These are phyloP conservation scores for Arctopsyche grandis DNA, from an alignment of 1,140 invertebrate genomes.

Conservation along the genomic window DNA sequence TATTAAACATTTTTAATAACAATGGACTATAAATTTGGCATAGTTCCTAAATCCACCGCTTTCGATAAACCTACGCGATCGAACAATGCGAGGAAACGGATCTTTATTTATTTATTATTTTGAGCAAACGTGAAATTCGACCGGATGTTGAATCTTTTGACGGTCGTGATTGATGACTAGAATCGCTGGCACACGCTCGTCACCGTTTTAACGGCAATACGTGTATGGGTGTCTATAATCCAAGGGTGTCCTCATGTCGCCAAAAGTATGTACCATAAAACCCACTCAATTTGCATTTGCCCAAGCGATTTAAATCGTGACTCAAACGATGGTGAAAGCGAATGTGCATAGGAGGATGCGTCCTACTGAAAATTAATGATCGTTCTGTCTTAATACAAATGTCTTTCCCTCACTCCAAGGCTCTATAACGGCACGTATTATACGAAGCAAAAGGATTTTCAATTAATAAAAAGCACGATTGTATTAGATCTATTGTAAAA, in stretches of 20 bases:
- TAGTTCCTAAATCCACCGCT: background rate
- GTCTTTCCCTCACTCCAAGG: too few species aligned
- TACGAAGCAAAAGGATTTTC: too few species aligned
- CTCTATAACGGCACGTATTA: too few species aligned
- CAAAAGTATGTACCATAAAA: background rate
- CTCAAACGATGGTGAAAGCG: background rate
- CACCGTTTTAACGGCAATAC: background rate
- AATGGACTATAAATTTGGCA: background rate
- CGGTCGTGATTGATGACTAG: background rate
- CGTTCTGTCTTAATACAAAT: too few species aligned
- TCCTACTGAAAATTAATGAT: too few species aligned
- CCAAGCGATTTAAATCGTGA: background rate
- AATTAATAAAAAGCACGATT: too few species aligned
- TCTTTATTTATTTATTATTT: background rate
- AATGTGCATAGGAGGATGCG: background rate
- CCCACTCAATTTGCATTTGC: background rate
- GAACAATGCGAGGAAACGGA: conserved; percentile 11
- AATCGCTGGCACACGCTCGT: background rate
- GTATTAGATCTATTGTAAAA: too few species aligned
- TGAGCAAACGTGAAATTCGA: background rate
- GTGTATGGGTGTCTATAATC: background rate
- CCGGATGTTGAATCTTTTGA: background rate
- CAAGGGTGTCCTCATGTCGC: background rate
- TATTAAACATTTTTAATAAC: background rate
- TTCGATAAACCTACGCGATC: background rate